phyloP scores from a whole-genome alignment of 2,797 vertebrate species.

The Apogon hyalosoma region DNA sequence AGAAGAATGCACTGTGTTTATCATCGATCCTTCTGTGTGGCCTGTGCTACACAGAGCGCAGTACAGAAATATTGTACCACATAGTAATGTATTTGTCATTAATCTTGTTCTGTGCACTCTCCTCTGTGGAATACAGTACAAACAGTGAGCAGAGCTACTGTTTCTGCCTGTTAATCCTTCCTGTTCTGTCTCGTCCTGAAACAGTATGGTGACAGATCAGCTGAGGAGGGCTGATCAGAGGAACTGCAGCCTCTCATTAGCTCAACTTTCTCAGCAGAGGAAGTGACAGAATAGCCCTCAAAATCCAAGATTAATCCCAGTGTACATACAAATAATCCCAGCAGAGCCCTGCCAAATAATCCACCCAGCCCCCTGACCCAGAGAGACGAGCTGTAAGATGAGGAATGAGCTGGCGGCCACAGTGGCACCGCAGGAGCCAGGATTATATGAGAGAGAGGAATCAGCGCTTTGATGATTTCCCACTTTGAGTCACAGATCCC shows the following conservation, averaged over 20 bases:
- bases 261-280: constrained; percentile 61
- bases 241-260: constrained; percentile 73
- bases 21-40: constrained; percentile 61
- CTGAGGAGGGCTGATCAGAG: constrained; percentile 52
- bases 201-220: constrained; percentile 54
- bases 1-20: constrained; percentile 49
- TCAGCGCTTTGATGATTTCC: constrained; percentile 72
- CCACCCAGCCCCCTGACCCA: constrained; percentile 68
- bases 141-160: constrained; percentile 26
- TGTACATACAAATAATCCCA: constrained; percentile 76
- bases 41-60: constrained; percentile 18
- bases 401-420: constrained; percentile 57
- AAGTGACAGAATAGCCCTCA: constrained; percentile 72
- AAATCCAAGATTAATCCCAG: constrained; percentile 78
- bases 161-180: constrained; percentile 44
- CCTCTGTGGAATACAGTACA: constrained; percentile 44
- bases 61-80: constrained; percentile 48
- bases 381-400: constrained; percentile 44
- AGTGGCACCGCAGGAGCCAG: constrained; percentile 49
- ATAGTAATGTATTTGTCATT: constrained; percentile 61
- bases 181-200: constrained; percentile 31
- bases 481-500: constrained; percentile 62
- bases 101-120: constrained; percentile 52
- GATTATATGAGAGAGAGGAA: constrained; percentile 65
- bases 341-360: constrained; percentile 72